Evolutionary conservation across 2,113 vertebrate species (phyloP), one percentile per base, ranked within the genome.

Genomic region (Condylura cristata): DNA sequence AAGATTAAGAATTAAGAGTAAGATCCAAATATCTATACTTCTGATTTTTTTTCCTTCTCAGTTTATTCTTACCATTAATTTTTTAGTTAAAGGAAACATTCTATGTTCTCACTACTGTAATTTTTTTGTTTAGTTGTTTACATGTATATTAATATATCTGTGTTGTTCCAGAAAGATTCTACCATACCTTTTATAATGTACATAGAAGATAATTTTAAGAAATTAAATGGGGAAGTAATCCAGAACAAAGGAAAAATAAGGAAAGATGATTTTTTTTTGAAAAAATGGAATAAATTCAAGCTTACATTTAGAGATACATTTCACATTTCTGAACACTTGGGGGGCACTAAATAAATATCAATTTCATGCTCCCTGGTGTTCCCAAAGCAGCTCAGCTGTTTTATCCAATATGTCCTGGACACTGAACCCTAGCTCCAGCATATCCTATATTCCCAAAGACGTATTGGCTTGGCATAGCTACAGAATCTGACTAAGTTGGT

Each of bases 361-460:
- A 96, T 96, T 97, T 94, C 95, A 97, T 85, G 90, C 90, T 96
- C 89, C 81, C 66, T 88, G 95, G 85, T 68, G n/a, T 94, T 93
- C 71, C 48, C 60, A 81, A 81, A 74, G 76, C 3, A 95, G 28
- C 37, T 87, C 46, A 78, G 65, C 20, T 86, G 86, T 48, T 84
- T 87, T 85, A 70, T n/a, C 56, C 60, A 66, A 9, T 41, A 63
- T 44, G 61, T 87, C 34, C 71, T 76, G 53, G 26, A 90, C 20
- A 30, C 60, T 14, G 71, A 96, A 86, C 78, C 39, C 37, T 28
- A 28, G 60, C 16, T 60, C 7, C 1, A 86, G 32, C 44, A 12
- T 6, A 44, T 37, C 72, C 56, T 65, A 1, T 46, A 60, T 78
- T 94, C 26, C 56, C 89, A 70, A 44, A 90, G 71, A 76, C 18